phyloP scores from a whole-genome alignment of 2,113 vertebrate species.

The Lates calcarifer region DNA sequence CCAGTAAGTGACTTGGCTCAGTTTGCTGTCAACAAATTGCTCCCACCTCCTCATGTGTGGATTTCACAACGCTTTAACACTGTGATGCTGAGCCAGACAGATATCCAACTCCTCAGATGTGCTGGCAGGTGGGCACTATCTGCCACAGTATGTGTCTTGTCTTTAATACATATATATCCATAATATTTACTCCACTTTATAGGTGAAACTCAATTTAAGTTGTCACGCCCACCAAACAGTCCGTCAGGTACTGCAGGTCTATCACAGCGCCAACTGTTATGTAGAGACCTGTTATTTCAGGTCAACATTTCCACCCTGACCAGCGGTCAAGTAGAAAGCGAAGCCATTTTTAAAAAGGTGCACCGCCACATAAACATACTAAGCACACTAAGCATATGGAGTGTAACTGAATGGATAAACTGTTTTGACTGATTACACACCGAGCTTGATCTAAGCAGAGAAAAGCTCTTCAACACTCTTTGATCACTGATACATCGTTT shows the following conservation, averaged over 20 bases:
- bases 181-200: neutral
- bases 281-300: neutral
- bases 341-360: neutral
- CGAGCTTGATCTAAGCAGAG: neutral
- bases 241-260: neutral
- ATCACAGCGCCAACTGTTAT: neutral
- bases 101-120: neutral
- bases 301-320: neutral
- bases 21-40: slow-evolving; percentile 33
- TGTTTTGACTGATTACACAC: slow-evolving; percentile 1
- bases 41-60: slow-evolving; percentile 6
- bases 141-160: neutral
- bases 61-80: slow-evolving; percentile 2
- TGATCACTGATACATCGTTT: neutral
- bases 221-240: neutral
- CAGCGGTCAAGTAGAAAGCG: neutral
- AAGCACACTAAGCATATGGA: too few species aligned
- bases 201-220: neutral
- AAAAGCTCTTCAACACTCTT: neutral
- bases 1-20: slow-evolving; percentile 56
- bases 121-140: neutral
- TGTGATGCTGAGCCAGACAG: neutral
- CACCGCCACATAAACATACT: too few species aligned
- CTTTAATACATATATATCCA: too few species aligned
- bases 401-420: neutral